Percentiles rank a stretch among this genome's conserved stretches.
Evolutionary conservation across 1,140 invertebrate genomes (phyloP).

Genomic region (Diachasma alloeum): DNA sequence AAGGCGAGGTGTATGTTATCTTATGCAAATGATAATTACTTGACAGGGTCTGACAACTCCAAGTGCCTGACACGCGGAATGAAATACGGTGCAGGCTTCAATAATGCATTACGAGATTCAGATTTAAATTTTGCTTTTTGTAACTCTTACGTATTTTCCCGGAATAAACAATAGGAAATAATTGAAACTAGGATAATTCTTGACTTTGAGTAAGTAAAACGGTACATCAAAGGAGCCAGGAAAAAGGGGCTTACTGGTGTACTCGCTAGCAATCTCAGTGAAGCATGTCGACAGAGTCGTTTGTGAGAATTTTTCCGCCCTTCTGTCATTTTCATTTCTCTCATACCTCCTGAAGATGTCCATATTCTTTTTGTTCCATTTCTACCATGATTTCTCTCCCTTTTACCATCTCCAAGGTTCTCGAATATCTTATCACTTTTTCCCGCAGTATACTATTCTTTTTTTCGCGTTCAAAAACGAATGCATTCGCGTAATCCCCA

Average conservation of each 20-base stretch:
- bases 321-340: not conserved
- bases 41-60: too few relatives aligned
- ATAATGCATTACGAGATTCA: too few relatives aligned
- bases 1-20: too few relatives aligned
- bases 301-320: not conserved
- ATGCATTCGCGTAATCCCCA: not conserved
- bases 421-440: not conserved
- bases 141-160: too few relatives aligned
- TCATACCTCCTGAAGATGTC: not conserved
- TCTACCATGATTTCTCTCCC: not conserved
- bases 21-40: too few relatives aligned
- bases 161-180: too few relatives aligned
- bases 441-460: too few relatives aligned
- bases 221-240: not conserved
- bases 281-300: not conserved
- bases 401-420: not conserved
- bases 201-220: not conserved
- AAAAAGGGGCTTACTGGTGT: not conserved
- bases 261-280: not conserved
- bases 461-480: not conserved
- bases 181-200: too few relatives aligned
- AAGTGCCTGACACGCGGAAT: too few relatives aligned
- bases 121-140: too few relatives aligned
- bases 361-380: not conserved
- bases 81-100: too few relatives aligned